Evolutionary conservation across 1,140 invertebrate genomes (phyloP).

Genomic region (Drosophila sturtevanti): DNA sequence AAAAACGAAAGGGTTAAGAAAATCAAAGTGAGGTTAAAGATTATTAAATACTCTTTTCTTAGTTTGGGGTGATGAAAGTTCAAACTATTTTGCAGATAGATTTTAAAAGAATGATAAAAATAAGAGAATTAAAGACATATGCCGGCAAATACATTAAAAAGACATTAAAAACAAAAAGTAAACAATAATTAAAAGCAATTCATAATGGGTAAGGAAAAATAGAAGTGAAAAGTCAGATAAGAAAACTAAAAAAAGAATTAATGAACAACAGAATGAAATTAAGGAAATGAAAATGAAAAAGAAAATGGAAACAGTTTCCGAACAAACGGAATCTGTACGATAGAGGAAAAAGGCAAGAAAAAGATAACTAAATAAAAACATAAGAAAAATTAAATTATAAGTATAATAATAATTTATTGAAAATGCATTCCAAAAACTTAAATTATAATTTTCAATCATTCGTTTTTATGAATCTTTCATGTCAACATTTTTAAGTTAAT

Average conservation of each 20-base stretch:
- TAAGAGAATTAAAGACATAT: background rate
- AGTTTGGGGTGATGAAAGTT: background rate
- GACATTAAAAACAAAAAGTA: background rate
- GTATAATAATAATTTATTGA: too few species aligned
- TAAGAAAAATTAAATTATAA: too few species aligned
- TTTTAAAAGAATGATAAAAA: background rate
- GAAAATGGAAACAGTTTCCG: background rate
- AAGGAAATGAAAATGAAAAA: background rate
- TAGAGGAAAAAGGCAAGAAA: background rate
- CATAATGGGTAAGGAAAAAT: background rate
- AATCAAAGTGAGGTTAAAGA: background rate
- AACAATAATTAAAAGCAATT: background rate
- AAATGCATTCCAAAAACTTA: too few species aligned
- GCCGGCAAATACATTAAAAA: background rate
- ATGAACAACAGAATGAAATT: background rate
- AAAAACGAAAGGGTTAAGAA: background rate
- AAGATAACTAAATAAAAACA: too few species aligned
- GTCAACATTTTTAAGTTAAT: slow-evolving; percentile 2
- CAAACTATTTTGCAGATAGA: background rate
- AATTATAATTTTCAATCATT: background rate
- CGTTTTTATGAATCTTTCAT: background rate
- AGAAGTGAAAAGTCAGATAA: background rate
- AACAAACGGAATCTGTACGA: background rate
- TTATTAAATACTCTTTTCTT: background rate
- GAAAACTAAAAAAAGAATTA: too few species aligned